Base-by-base conservation (phyloP, 2,797 vertebrate species). In the Paratrypauchen microcephalus region DNA sequence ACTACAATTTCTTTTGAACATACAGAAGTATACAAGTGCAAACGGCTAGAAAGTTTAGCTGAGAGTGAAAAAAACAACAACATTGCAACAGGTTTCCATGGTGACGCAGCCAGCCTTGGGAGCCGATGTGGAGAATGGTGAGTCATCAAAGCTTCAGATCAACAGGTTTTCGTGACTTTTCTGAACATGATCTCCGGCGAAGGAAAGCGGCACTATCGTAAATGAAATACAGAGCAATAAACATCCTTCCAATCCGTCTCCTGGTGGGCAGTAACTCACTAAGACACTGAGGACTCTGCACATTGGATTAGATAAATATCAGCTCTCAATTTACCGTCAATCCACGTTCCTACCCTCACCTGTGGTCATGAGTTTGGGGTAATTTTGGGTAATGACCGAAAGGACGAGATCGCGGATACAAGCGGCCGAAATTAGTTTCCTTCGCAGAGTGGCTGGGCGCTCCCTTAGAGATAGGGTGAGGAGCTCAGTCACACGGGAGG, bases 91-190 rank as follows among this genome's bases (percentile, higher is more conserved):
- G 16, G 57, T 30, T 30, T 30, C 26, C 26, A 26, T 58, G 6
- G 58, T 36, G 58, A 36, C 8, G 7, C 58, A 4, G 28, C 11
- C 56, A 36, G 41, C 41, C 41, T 45, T 45, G 41, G 41, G 41
- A 45, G 41, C 41, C 4, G 41, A 30, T 32, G 56, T 15, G 24
- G 55, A 26, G 24, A 28, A 2, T 3, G 16, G 24, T 60, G 58
- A 60, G 28, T 60, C 58, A 60, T 19, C 19, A n/a, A 36, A 60
- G 30, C 58, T n/a, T 19, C 58, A 36, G 58, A 36, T 58, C 56
- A 18, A 41, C 39, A 41, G 39, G 39, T 41, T 23, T 50, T 50
- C 54, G 24, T 11, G 9, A 21, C 21, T 56, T 24, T 26, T 24
- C 2, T 24, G 36, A 59, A 32, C 16, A 32, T 18, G 19, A 59